Percentiles rank a stretch among this genome's conserved stretches.
Conservation (phyloP, 2,888 invertebrate species). For the Trachelus troglodyta region DNA sequence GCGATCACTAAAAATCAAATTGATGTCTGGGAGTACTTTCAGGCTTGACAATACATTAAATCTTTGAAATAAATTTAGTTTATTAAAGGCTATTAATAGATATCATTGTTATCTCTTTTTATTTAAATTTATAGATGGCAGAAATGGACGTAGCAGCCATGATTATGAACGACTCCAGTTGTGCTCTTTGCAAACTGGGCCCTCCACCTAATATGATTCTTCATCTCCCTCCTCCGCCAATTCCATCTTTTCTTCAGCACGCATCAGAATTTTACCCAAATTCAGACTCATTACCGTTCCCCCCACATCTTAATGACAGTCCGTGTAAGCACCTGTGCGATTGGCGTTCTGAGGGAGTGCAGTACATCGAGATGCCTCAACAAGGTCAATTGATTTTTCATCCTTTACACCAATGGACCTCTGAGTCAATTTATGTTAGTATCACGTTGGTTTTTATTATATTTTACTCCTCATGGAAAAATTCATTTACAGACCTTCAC, state of each 20-base stretch:
- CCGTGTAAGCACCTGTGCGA: slow-evolving; percentile 63
- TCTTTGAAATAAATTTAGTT: neutral
- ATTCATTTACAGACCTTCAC: neutral
- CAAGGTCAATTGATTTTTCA: slow-evolving; percentile 70
- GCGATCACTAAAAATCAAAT: neutral
- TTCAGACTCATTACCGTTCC: slow-evolving; percentile 47
- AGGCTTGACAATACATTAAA: neutral
- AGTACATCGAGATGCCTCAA: slow-evolving; percentile 83
- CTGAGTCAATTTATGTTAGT: neutral
- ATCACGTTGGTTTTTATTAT: neutral
- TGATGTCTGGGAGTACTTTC: neutral
- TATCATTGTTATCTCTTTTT: neutral
- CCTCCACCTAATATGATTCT: slow-evolving; percentile 87
- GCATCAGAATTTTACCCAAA: slow-evolving; percentile 56
- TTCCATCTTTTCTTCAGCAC: slow-evolving; percentile 79
- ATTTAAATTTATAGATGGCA: slow-evolving; percentile 35
- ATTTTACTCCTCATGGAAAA: neutral
- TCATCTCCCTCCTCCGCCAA: slow-evolving; percentile 86
- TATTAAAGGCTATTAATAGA: neutral
- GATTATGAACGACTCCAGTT: slow-evolving; percentile 55
- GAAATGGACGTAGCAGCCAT: slow-evolving; percentile 41
- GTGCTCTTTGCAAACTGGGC: slow-evolving; percentile 70
- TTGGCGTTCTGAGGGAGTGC: slow-evolving; percentile 71
- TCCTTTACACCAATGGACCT: neutral
- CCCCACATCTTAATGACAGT: slow-evolving; percentile 55